phyloP scores from a whole-genome alignment of 1,140 invertebrate species.

The Achatina immaculata region DNA sequence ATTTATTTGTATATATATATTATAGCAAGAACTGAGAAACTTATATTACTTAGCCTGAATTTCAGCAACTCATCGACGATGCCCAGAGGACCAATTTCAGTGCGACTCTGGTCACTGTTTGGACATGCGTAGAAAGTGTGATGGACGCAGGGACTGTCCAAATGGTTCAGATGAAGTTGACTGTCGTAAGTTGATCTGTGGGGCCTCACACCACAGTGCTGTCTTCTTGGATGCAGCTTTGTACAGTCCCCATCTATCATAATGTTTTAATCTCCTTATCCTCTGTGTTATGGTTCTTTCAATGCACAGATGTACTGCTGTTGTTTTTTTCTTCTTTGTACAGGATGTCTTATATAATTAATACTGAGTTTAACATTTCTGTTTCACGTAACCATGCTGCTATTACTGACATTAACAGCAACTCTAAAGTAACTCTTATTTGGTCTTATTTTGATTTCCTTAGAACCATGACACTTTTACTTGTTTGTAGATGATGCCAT shows the following conservation, averaged over 20 bases:
- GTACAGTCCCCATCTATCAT: not conserved
- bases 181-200: slow-evolving; percentile 10
- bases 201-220: not conserved
- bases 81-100: slow-evolving; percentile 10
- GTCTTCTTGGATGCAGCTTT: not conserved
- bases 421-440: too few species aligned
- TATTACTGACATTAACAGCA: not conserved
- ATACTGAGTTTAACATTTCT: not conserved
- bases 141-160: slow-evolving; percentile 12
- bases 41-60: slow-evolving; percentile 3
- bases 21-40: too few species aligned
- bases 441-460: too few species aligned
- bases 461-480: too few species aligned
- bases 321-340: not conserved
- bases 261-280: not conserved
- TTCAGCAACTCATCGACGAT: slow-evolving; percentile 4
- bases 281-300: not conserved
- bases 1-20: too few species aligned
- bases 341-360: not conserved
- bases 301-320: not conserved
- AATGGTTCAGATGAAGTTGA: slow-evolving; percentile 31
- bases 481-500: too few species aligned
- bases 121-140: slow-evolving; percentile 80
- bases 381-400: not conserved
- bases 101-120: slow-evolving; percentile 77